Evolutionary conservation across 2,888 invertebrate genomes (phyloP).

Genomic region (Dryobota labecula): DNA sequence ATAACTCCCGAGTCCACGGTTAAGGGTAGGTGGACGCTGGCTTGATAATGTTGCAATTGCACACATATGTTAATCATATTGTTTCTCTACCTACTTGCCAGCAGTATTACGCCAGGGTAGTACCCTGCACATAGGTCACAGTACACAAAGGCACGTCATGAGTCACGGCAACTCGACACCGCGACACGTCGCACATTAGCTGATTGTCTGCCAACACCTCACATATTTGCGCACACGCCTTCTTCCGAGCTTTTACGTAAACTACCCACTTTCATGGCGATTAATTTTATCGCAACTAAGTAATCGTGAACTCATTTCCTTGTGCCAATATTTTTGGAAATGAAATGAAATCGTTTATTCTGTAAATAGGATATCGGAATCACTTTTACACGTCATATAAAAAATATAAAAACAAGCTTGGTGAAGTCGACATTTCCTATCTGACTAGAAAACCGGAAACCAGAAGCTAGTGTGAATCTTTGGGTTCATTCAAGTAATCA

Average conservation of each 20-base stretch:
- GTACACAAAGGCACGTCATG: constrained; percentile 16
- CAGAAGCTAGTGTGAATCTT: too few relatives aligned
- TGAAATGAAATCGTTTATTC: too few relatives aligned
- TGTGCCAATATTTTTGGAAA: constrained; percentile 29
- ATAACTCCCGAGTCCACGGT: too few relatives aligned
- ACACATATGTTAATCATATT: neutral
- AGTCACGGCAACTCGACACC: constrained; percentile 47
- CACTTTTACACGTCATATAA: too few relatives aligned
- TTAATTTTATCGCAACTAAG: constrained; percentile 45
- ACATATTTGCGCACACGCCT: constrained; percentile 65
- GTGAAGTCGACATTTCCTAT: too few relatives aligned
- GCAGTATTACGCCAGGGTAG: too few relatives aligned
- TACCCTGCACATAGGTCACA: neutral
- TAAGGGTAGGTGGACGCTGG: neutral
- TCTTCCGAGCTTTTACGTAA: constrained; percentile 51
- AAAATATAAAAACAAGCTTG: too few relatives aligned
- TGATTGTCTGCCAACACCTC: constrained; percentile 68
- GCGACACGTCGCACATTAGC: constrained; percentile 73
- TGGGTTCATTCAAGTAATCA: too few relatives aligned
- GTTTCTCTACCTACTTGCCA: neutral
- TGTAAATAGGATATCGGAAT: too few relatives aligned
- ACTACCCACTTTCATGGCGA: constrained; percentile 52
- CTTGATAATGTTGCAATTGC: neutral
- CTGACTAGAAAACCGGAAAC: too few relatives aligned
- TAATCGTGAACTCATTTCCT: constrained; percentile 24